These are phyloP conservation scores for Hemicentrotus pulcherrimus DNA, from an alignment of 35 echinoderm and acorn worm species.

Conservation along the genomic window DNA sequence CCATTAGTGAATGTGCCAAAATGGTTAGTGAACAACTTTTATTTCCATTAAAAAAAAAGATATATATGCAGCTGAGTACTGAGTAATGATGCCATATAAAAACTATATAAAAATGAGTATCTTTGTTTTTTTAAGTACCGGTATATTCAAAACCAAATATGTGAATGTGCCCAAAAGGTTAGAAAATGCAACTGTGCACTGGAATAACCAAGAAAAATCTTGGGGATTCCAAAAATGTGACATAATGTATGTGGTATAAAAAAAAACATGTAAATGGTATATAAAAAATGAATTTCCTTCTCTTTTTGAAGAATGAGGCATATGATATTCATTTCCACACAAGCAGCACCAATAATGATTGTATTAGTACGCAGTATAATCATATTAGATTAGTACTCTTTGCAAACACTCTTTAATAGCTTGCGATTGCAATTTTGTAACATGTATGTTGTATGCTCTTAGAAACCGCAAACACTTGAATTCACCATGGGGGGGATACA, in stretches of 20 bases:
- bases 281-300: too few relatives aligned
- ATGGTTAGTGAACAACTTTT: background rate
- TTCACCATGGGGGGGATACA: too few relatives aligned
- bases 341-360: background rate
- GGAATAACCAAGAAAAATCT: background rate
- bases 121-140: background rate
- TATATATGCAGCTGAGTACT: too few relatives aligned
- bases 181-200: background rate
- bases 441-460: too few relatives aligned
- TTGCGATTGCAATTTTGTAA: background rate
- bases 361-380: background rate
- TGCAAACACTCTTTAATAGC: background rate
- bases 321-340: background rate
- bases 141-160: background rate
- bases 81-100: background rate
- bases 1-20: background rate
- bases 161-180: background rate
- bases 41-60: too few relatives aligned
- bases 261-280: background rate
- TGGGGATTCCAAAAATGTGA: background rate
- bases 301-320: background rate
- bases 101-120: background rate
- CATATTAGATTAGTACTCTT: background rate
- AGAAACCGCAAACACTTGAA: too few relatives aligned
- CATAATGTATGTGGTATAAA: background rate